Conservation (phyloP, 1,140 invertebrate genomes). For the Leptestheria dahalacensis region DNA sequence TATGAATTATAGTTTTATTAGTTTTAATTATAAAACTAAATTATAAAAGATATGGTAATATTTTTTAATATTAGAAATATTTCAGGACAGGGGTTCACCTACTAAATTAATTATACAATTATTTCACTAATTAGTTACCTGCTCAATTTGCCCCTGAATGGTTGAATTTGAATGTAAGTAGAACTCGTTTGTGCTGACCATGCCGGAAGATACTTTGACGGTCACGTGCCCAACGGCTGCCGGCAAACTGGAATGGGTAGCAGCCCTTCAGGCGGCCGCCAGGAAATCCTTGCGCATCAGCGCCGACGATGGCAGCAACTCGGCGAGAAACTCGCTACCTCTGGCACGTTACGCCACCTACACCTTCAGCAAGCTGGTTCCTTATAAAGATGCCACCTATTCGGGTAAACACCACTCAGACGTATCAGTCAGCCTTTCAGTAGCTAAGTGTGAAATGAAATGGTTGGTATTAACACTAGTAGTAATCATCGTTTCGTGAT, state of each 20-base stretch:
- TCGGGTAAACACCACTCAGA: slow-evolving; percentile 33
- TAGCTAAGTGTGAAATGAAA: not conserved
- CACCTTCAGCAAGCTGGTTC: slow-evolving; percentile 51
- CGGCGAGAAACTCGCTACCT: slow-evolving; percentile 50
- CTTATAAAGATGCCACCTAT: slow-evolving; percentile 63
- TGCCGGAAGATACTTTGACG: slow-evolving; percentile 59
- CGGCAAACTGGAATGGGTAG: slow-evolving; percentile 63
- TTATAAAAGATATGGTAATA: too few relatives aligned
- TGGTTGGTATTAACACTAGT: not conserved
- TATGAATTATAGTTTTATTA: too few relatives aligned
- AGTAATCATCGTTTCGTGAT: too few relatives aligned
- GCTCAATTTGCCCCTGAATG: too few relatives aligned
- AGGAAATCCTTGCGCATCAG: slow-evolving; percentile 17
- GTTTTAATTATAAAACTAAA: too few relatives aligned
- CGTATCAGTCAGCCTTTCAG: too few relatives aligned
- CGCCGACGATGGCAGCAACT: slow-evolving; percentile 32
- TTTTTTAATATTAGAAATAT: too few relatives aligned
- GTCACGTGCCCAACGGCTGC: slow-evolving; percentile 45
- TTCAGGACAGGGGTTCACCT: too few relatives aligned
- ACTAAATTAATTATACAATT: too few relatives aligned
- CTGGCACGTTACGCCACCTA: slow-evolving; percentile 50
- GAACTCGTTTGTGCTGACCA: slow-evolving; percentile 49
- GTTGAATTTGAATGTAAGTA: too few relatives aligned
- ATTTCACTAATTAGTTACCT: too few relatives aligned
- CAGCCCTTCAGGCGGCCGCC: slow-evolving; percentile 29